Evolutionary conservation across 2,797 vertebrate species (phyloP), one percentile per base, ranked within the genome.

Genomic region (Esox masquinongy): DNA sequence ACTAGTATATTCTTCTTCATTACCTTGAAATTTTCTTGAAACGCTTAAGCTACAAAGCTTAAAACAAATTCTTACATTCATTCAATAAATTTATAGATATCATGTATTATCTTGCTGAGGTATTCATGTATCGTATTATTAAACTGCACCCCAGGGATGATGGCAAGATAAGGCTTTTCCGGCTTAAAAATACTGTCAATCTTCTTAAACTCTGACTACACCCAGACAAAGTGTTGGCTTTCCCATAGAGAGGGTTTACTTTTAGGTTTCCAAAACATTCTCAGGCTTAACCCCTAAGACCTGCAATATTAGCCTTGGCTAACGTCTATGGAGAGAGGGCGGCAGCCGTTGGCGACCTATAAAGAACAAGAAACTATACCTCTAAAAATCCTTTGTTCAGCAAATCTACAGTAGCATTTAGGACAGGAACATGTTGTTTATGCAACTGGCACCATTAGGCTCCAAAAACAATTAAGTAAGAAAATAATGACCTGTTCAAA

Each of bases 221-320:
- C 73, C 74, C 68, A 82, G 39, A 66, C 74, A 78, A 83, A 88
- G 80, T 80, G 68, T 8, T 84, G 75, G 86, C 80, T 90, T 90
- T 90, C 89, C 88, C 80, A 84, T 88, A 88, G 86, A 24, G 72
- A 82, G 75, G 79, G 71, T 34, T 83, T 88, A 47, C 43, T 79
- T 56, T 56, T 56, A 56, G 53, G 7, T 56, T 22, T 22, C n/a
- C 19, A 4, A 22, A 56, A 56, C 7, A 56, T 81, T 78, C 77
- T 69, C n/a, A 73, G 85, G 86, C 87, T 88, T 88, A 88, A 91
- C 88, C 87, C 59, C 39, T 22, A 84, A 88, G 88, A 87, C 88
- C 75, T 74, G 34, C 83, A 83, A 88, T 85, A 80, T 91, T 82
- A 87, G 85, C 81, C 86, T 77, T 86, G 72, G 79, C 72, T 81